A percentile compares a stretch with the other conserved stretches of the same genome.
These are phyloP conservation scores for Heterodera schachtii DNA, from an alignment of 1,140 invertebrate genomes.

Conservation along the genomic window DNA sequence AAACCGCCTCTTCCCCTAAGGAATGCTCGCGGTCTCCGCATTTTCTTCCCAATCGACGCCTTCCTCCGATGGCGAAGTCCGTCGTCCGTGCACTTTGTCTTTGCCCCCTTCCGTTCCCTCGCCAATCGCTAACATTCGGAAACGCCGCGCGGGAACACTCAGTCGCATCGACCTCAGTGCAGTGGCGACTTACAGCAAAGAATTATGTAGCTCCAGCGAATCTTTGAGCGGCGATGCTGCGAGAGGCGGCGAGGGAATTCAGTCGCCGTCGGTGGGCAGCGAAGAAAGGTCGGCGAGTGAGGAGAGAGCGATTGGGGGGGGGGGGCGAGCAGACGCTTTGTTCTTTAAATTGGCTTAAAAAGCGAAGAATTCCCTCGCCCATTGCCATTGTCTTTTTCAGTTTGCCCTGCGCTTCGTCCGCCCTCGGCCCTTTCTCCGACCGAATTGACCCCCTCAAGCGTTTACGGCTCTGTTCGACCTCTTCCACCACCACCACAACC, in stretches of 20 bases:
- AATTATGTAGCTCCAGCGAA: not conserved
- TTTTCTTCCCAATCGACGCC: not conserved
- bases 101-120: not conserved
- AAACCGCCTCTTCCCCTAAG: not conserved
- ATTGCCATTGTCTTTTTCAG: too few species aligned
- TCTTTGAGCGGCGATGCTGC: not conserved
- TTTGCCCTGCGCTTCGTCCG: not conserved
- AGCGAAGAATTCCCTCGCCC: too few species aligned
- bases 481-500: not conserved
- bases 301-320: not conserved
- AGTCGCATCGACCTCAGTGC: slow-evolving; percentile 1
- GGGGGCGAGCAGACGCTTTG: too few species aligned
- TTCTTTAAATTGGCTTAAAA: too few species aligned
- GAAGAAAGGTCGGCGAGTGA: not conserved
- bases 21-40: not conserved
- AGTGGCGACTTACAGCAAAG: not conserved
- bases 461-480: not conserved
- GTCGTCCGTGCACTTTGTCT: too few species aligned
- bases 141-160: slow-evolving; percentile 3
- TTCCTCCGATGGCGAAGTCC: not conserved
- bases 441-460: not conserved
- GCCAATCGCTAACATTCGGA: not conserved
- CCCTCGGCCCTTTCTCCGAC: not conserved
- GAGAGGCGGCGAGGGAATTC: not conserved
- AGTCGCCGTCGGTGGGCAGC: not conserved